Conservation (phyloP, 2,113 vertebrate species). For the Perccottus glenii region DNA sequence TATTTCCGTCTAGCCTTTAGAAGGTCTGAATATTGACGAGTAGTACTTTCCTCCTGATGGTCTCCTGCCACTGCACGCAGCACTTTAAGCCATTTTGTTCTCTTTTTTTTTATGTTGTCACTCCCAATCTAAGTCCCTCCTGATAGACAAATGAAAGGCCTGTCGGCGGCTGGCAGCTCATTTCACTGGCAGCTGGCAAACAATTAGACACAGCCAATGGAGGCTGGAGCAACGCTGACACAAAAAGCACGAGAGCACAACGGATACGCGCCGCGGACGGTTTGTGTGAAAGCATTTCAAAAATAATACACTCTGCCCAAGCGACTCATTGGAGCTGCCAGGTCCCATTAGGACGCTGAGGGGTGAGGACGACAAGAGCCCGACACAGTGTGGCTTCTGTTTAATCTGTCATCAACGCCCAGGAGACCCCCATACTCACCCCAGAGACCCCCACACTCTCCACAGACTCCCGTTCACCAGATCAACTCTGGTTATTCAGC, state of each 20-base stretch:
- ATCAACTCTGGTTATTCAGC: conserved; percentile 86
- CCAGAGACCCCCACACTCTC: conserved; percentile 37
- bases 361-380: conserved; percentile 89
- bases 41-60: conserved; percentile 43
- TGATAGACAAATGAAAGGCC: conserved; percentile 94
- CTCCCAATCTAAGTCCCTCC: conserved; percentile 88
- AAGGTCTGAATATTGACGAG: too few species aligned
- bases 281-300: conserved; percentile 99
- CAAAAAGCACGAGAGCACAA: conserved; percentile 95
- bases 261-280: conserved; percentile 89
- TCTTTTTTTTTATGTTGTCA: conserved; percentile 94
- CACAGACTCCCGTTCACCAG: conserved; percentile 83
- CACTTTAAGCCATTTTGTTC: conserved; percentile 39
- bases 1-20: too few species aligned
- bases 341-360: conserved; percentile 93
- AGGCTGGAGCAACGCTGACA: conserved; percentile 87
- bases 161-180: conserved; percentile 93
- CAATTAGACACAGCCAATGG: conserved; percentile 99
- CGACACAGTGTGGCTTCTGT: conserved; percentile 88
- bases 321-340: conserved; percentile 99
- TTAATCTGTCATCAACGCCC: conserved; percentile 97
- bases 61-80: conserved; percentile 55
- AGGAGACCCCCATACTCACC: conserved; percentile 84
- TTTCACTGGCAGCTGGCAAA: conserved; percentile 99
- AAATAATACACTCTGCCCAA: conserved; percentile 97